These are phyloP conservation scores for Zeus faber DNA, from an alignment of 2,113 vertebrate genomes.

Conservation along the genomic window DNA sequence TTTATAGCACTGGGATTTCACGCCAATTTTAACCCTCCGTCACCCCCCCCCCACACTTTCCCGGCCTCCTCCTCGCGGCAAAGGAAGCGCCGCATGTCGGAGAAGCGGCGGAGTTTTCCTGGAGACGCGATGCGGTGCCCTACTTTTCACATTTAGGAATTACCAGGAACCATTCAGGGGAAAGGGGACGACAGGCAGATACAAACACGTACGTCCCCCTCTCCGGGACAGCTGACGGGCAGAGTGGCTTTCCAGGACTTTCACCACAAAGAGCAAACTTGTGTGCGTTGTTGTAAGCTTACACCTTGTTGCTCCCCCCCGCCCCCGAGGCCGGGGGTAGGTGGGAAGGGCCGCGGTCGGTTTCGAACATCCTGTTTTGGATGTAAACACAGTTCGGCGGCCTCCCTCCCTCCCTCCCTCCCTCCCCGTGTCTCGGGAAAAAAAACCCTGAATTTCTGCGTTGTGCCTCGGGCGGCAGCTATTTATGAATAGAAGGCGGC, in stretches of 20 bases:
- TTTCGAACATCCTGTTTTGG: slow-evolving; percentile 68
- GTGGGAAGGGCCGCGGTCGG: slow-evolving; percentile 51
- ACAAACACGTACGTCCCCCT: no score
- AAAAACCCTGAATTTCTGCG: slow-evolving; percentile 14
- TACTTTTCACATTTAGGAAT: no score
- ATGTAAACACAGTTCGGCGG: slow-evolving; percentile 53
- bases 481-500: not conserved
- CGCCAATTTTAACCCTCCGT: slow-evolving; percentile 65
- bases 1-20: slow-evolving; percentile 65
- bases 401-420: slow-evolving; percentile 29
- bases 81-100: slow-evolving; percentile 61
- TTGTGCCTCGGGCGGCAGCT: slow-evolving; percentile 1
- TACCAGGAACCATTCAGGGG: no score
- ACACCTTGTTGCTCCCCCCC: slow-evolving; percentile 35
- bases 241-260: no score
- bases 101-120: no score
- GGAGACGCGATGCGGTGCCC: no score
- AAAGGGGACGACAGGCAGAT: no score
- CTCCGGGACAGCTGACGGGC: no score
- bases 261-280: no score
- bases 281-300: slow-evolving; percentile 25
- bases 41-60: slow-evolving; percentile 33
- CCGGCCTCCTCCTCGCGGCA: slow-evolving; percentile 62
- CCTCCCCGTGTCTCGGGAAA: slow-evolving; percentile 15
- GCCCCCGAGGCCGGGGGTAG: slow-evolving; percentile 37